Evolutionary conservation across 1,140 invertebrate genomes (phyloP).

Genomic region (Drosophila tsacasi): DNA sequence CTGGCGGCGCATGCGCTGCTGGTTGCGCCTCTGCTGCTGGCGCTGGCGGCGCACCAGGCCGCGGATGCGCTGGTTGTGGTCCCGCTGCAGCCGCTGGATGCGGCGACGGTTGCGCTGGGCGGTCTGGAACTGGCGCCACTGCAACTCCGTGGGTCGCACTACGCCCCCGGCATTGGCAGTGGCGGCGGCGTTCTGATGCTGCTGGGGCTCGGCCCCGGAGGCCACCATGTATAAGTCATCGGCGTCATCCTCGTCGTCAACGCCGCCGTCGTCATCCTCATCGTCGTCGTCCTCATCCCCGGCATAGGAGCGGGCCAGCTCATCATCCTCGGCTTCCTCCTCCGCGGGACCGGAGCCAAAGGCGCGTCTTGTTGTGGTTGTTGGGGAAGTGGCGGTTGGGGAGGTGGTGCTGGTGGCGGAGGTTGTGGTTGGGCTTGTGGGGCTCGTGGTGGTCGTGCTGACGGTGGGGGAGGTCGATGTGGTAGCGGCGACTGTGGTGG

Average conservation of each 20-base stretch:
- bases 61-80: conserved; percentile 63
- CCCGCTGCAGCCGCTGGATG: conserved; percentile 61
- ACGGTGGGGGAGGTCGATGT: not conserved
- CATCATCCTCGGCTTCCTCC: not conserved
- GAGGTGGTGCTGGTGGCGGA: not conserved
- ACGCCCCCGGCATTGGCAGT: not conserved
- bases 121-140: conserved; percentile 68
- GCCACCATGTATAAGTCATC: conserved; percentile 49
- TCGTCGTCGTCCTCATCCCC: conserved; percentile 32
- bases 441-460: not conserved
- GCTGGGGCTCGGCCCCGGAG: not conserved
- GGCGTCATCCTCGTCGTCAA: conserved; percentile 32
- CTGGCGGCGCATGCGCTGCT: conserved; percentile 32
- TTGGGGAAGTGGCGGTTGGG: not conserved
- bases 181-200: not conserved
- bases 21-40: conserved; percentile 36
- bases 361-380: not conserved
- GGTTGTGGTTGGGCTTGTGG: not conserved
- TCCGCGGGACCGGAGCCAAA: not conserved
- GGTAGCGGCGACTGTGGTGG: not conserved
- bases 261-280: conserved; percentile 21
- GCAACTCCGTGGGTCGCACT: conserved; percentile 45
- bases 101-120: conserved; percentile 68
- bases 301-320: not conserved
- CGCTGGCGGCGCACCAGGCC: conserved; percentile 59